Base-by-base conservation (phyloP, 2,888 invertebrate species). In the Diachrysia chrysitis region DNA sequence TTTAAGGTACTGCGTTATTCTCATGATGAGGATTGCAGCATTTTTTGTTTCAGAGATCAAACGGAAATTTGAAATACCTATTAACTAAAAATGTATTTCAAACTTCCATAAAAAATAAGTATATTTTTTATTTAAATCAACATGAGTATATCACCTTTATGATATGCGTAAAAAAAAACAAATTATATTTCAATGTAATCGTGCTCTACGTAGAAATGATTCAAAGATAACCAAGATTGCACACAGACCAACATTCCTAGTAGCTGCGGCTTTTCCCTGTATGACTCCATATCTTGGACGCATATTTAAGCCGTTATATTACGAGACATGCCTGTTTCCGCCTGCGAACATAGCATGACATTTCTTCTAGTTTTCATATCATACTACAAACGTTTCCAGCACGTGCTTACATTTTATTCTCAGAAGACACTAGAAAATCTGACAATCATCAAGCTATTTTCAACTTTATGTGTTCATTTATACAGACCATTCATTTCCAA, bases 241-340 rank as follows among this genome's bases (percentile, higher is more conserved):
- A 65, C 29, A 19, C 62, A 55, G 59, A 64, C 62, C 53, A 58
- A 71, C 73, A 81, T 79, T 81, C 73, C 69, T 62, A 37, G 55
- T 9, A 58, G 51, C 72, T 76, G 64, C 37, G 61, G 68, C 64
- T 64, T 78, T 69, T 70, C 62, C 59, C 56, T 66, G 66, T 67
- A 71, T 64, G 68, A 64, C 56, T 69, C 55, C 46, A 78, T 71
- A 66, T 74, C 71, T 72, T 42, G 67, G 58, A 69, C 60, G 62
- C 71, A 74, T 79, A 72, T 72, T 74, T 63, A 66, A 71, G 54
- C 69, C 63, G 69, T 78, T 78, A 81, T 69, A 70, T 66, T 74
- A 65, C 57, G 65, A 76, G 71, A 76, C 74, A 79, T 80, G 82
- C 67, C 53, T 73, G 80, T 81, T 82, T 81, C 82, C 82, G 77